Base-by-base conservation (phyloP, 2,113 vertebrate species). In the Crotophaga sulcirostris region DNA sequence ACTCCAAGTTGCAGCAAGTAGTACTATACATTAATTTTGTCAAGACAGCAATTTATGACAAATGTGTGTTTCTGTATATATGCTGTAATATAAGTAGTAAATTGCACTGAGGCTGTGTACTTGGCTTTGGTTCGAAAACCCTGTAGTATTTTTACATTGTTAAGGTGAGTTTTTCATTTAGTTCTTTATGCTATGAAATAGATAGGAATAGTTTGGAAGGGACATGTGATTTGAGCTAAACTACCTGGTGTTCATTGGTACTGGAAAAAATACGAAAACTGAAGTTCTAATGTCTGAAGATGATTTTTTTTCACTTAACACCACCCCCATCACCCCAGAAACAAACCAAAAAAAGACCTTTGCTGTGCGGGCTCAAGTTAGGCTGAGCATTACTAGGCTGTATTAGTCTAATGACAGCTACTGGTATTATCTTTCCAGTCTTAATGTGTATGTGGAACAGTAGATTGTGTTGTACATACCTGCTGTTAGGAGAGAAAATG, bases 301-400 rank as follows among this genome's bases (percentile, higher is more conserved):
- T 3, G 2, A 21, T 17, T 19, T 62, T 81, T 86, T 60, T 87
- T 66, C 47, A 23, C 18, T 47, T 55, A 68, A 16, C 9, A 9
- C 2, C 1, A 7, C 8, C 9, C 3, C 4, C 6, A 9, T 15
- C 25, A 20, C 25, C 9, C 12, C 25, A 5, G 33, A 33, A 44
- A 36, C 34, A 8, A 47, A 51, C 49, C 11, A 23, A 21, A 25
- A 31, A 60, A 58, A 52, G 47, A 3, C 60, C 33, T 84, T 80
- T 64, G 26, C 18, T 3, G 3, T 42, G 5, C n/a, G 34, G 40
- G 8, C 16, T 82, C 1, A 56, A 63, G 34, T 26, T 93, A 1
- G 72, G 33, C 33, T 79, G 56, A 60, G 19, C 26, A 59, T 5
- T 63, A 6, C 7, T 19, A 15, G 9, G 4, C n/a, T 87, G 2